Evolutionary conservation across 2,888 invertebrate genomes (phyloP).

Genomic region (Rotaria sp.): DNA sequence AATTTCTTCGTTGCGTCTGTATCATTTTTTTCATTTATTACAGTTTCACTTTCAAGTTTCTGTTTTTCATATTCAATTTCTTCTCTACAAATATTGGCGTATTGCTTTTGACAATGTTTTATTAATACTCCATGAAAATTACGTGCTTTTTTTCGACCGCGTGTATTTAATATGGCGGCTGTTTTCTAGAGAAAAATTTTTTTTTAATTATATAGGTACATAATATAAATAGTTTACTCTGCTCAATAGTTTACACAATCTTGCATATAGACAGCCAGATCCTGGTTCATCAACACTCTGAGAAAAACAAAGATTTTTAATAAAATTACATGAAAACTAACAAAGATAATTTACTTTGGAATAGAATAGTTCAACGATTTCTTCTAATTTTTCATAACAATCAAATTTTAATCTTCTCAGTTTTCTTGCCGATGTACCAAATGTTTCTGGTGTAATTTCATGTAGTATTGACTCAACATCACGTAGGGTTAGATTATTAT

Average conservation of each 20-base stretch:
- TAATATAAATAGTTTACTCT: slow-evolving; percentile 43
- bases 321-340: background rate
- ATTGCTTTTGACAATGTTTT: slow-evolving; percentile 78
- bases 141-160: slow-evolving; percentile 55
- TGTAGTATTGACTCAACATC: slow-evolving; percentile 78
- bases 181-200: slow-evolving; percentile 41
- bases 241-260: slow-evolving; percentile 60
- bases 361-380: slow-evolving; percentile 82
- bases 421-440: slow-evolving; percentile 60
- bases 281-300: slow-evolving; percentile 83
- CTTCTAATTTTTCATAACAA: slow-evolving; percentile 64
- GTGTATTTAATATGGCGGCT: slow-evolving; percentile 61
- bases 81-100: slow-evolving; percentile 72
- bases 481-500: background rate
- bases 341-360: slow-evolving; percentile 65
- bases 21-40: slow-evolving; percentile 61
- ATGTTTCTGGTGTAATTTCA: slow-evolving; percentile 87
- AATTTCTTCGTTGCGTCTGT: slow-evolving; percentile 66
- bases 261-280: slow-evolving; percentile 82
- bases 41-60: slow-evolving; percentile 47
- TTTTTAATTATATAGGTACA: too few relatives aligned
- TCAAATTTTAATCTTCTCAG: too few relatives aligned
- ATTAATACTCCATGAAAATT: slow-evolving; percentile 73
- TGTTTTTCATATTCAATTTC: slow-evolving; percentile 58
- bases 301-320: slow-evolving; percentile 45